These are phyloP conservation scores for Tragelaphus buxtoni DNA, from an alignment of 2,113 vertebrate genomes.

Conservation along the genomic window DNA sequence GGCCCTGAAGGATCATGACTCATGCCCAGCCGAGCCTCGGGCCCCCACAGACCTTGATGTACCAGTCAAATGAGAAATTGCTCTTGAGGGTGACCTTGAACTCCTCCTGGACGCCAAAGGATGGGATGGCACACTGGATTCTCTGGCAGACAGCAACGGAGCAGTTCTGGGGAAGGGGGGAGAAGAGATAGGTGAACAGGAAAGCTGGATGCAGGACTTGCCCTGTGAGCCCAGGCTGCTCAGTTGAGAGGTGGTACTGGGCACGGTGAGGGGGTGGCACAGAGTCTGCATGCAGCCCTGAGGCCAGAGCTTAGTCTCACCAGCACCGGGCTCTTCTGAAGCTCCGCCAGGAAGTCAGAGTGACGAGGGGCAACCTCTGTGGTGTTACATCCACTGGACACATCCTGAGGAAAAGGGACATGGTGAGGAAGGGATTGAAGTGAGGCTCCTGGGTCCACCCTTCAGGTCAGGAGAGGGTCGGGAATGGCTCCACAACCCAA, in stretches of 20 bases:
- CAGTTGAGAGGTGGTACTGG: fast-evolving
- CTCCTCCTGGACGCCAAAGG: conserved; percentile 55
- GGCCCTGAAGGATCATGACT: fast-evolving
- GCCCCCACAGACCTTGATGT: conserved; percentile 79
- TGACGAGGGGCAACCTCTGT: background rate
- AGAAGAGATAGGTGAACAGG: no score
- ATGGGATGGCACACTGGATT: conserved; percentile 75
- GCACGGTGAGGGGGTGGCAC: background rate
- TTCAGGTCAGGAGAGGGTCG: background rate
- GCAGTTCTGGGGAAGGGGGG: conserved; percentile 79
- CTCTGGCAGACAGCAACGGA: conserved; percentile 79
- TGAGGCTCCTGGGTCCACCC: background rate
- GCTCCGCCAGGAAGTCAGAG: background rate
- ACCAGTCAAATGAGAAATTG: conserved; percentile 83
- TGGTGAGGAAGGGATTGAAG: background rate
- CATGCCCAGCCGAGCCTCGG: background rate
- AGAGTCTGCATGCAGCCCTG: fast-evolving
- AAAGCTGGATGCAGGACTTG: no score
- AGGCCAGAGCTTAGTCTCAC: conserved; percentile 21
- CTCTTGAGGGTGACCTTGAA: conserved; percentile 75
- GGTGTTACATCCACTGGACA: background rate
- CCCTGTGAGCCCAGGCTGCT: no score
- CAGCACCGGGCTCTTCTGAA: conserved; percentile 31
- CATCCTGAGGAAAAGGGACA: conserved; percentile 35
- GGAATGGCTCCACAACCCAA: background rate